Evolutionary conservation across 2,113 vertebrate species (phyloP).

Genomic region (Chionis minor): DNA sequence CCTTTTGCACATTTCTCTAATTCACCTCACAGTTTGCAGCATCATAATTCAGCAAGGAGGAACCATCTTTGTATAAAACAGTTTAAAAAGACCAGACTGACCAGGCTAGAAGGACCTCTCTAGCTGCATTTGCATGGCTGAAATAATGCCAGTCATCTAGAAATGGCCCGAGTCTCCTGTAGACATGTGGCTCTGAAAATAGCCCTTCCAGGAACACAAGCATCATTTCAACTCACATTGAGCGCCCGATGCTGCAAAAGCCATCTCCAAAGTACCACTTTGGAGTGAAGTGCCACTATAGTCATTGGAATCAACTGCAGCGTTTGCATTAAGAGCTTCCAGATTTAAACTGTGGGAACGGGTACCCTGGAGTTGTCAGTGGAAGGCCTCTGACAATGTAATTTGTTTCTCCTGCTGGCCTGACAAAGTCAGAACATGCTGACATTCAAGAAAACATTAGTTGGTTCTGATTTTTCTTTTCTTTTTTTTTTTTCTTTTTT

Average conservation of each 20-base stretch:
- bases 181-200: neutral
- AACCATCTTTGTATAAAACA: neutral
- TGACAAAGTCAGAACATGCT: neutral
- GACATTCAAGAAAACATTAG: neutral
- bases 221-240: fast-evolving
- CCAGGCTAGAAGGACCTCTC: neutral
- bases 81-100: neutral
- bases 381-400: slow-evolving; percentile 13
- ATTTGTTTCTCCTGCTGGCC: slow-evolving; percentile 27
- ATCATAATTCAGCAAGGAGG: neutral
- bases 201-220: neutral
- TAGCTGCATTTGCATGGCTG: neutral
- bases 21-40: neutral
- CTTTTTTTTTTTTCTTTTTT: neutral
- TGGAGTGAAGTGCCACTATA: neutral
- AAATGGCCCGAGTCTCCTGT: fast-evolving
- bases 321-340: neutral
- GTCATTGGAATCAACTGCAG: neutral
- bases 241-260: neutral
- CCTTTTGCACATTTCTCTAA: neutral
- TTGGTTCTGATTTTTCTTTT: neutral
- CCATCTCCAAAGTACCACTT: neutral
- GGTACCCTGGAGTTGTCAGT: neutral
- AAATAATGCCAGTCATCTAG: neutral
- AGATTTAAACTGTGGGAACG: slow-evolving; percentile 13